phyloP scores from a whole-genome alignment of 2,888 invertebrate species.

The Eupithecia subumbrata region DNA sequence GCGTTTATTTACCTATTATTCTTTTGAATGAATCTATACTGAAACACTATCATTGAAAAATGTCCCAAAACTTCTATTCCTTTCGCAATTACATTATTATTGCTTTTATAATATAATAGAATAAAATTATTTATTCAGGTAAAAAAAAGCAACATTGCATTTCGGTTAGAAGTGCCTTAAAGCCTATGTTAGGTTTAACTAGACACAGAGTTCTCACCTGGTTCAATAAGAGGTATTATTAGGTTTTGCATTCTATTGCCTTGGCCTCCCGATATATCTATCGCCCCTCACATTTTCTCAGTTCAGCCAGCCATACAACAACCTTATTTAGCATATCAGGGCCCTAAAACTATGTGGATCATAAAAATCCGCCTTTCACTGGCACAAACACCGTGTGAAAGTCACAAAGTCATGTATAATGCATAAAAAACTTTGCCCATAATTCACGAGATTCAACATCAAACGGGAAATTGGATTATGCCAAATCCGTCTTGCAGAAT shows the following conservation, averaged over 20 bases:
- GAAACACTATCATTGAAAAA: neutral
- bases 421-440: constrained; percentile 47
- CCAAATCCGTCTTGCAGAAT: constrained; percentile 46
- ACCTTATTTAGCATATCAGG: constrained; percentile 7
- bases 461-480: constrained; percentile 52
- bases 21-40: neutral
- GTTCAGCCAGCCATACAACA: neutral
- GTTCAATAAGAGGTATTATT: too few species aligned
- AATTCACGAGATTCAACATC: constrained; percentile 48
- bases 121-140: too few species aligned
- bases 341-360: constrained; percentile 12
- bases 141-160: too few species aligned
- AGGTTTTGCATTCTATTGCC: too few species aligned
- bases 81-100: too few species aligned
- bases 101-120: too few species aligned
- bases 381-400: constrained; percentile 25
- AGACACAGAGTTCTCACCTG: too few species aligned
- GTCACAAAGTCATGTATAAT: constrained; percentile 48
- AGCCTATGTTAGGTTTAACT: too few species aligned
- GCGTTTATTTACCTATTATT: neutral
- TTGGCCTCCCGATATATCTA: neutral
- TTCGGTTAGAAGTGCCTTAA: too few species aligned
- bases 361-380: constrained; percentile 13
- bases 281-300: neutral
- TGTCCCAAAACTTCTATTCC: neutral